Base-by-base conservation (phyloP, 2,888 invertebrate genomes). In the Litoditis marina region DNA sequence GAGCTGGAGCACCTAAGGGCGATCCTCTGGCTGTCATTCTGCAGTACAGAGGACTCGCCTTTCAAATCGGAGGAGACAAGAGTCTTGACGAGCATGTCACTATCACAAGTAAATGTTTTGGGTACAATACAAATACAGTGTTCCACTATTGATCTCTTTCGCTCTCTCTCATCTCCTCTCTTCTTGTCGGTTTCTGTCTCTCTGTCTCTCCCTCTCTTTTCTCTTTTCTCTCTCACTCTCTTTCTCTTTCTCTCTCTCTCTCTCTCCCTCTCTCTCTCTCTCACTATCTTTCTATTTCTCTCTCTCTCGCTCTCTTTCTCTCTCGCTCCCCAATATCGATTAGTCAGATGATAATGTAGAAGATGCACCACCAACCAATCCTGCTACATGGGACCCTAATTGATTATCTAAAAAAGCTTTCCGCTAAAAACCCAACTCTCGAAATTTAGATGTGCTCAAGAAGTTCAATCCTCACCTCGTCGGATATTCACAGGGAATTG, bases 381-480 rank as follows among this genome's bases (percentile, higher is more conserved):
- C n/a, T n/a, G n/a, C n/a, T n/a, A n/a, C n/a, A n/a, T n/a, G n/a
- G n/a, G n/a, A n/a, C n/a, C n/a, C n/a, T n/a, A n/a, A n/a, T n/a
- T n/a, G n/a, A n/a, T n/a, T n/a, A n/a, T n/a, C n/a, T n/a, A n/a
- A n/a, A n/a, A n/a, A n/a, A n/a, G n/a, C n/a, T n/a, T n/a, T n/a
- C n/a, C n/a, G n/a, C n/a, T n/a, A n/a, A 44, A 22, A 44, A 3
- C 25, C 25, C 19, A 3, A 3, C 44, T n/a, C n/a, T 8, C 34
- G 46, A 3, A 13, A 19, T 60, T 30, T 62, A 78, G 78, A 90
- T 81, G 88, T 90, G 76, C 84, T 90, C 54, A 88, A 89, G 85
- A 88, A 88, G 84, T 90, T 88, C 85, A 90, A 90, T 81, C 88
- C 89, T 0, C 85, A 86, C 57, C 78, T 90, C 58, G 87, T 87